Conservation (phyloP, 2,113 vertebrate genomes). For the Python bivittatus region DNA sequence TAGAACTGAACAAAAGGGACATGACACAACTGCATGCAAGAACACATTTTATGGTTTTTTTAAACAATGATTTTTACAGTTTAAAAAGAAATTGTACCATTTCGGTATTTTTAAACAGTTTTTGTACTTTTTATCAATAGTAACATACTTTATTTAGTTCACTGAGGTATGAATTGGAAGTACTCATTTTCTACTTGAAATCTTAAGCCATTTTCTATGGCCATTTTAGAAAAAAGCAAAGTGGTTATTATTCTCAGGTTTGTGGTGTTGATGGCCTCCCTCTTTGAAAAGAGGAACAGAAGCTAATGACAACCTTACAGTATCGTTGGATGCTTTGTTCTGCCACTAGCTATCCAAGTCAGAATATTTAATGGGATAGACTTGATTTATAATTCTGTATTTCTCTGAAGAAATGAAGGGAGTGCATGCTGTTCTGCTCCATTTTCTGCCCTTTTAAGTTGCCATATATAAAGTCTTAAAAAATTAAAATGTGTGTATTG, state of each 20-base stretch:
- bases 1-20: constrained; percentile 21
- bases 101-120: neutral
- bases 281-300: neutral
- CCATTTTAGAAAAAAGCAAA: neutral
- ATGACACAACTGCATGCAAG: neutral
- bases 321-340: neutral
- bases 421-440: neutral
- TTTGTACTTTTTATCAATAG: neutral
- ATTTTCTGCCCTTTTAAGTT: neutral
- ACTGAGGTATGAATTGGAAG: neutral
- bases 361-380: constrained; percentile 17
- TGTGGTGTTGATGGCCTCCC: neutral
- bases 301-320: neutral
- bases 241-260: neutral
- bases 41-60: neutral
- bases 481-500: neutral
- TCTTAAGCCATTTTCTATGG: neutral
- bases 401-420: neutral
- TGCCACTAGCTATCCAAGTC: neutral
- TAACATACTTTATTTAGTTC: neutral
- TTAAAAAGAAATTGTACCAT: neutral
- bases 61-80: neutral
- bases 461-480: neutral
- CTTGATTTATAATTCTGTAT: constrained; percentile 12
- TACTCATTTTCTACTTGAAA: neutral